These are phyloP conservation scores for Enteromius argenteus DNA, from an alignment of 2,797 vertebrate species.

Conservation along the genomic window DNA sequence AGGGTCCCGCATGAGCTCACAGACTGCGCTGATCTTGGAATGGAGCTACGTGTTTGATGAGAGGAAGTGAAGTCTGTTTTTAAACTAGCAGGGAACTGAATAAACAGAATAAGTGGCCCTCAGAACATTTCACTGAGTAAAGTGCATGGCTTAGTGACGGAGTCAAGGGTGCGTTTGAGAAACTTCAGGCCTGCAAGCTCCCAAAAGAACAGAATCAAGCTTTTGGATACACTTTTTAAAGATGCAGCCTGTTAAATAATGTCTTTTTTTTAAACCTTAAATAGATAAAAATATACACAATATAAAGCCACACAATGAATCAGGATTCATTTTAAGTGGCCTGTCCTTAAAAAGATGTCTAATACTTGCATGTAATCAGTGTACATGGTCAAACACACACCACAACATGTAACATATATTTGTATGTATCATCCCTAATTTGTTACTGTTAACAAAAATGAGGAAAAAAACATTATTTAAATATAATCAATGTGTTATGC, in stretches of 20 bases:
- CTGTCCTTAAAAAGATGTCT: neutral
- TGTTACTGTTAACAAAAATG: neutral
- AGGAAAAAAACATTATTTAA: neutral
- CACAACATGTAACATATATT: neutral
- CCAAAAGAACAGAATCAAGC: neutral
- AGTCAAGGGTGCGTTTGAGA: conserved; percentile 16
- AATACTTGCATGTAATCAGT: neutral
- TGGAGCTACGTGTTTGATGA: conserved; percentile 56
- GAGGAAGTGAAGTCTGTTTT: conserved; percentile 37
- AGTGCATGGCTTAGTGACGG: conserved; percentile 13
- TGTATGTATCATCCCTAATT: neutral
- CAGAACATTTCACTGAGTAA: conserved; percentile 20
- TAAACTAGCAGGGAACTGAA: conserved; percentile 14
- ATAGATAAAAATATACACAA: neutral
- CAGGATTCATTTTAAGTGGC: neutral
- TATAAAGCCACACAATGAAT: neutral
- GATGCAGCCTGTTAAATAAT: neutral
- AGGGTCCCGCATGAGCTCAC: conserved; percentile 46
- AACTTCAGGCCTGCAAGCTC: neutral
- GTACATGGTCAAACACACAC: neutral
- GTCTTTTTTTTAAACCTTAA: neutral
- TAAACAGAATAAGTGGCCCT: conserved; percentile 35
- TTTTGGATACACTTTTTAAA: neutral
- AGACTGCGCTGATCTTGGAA: conserved; percentile 50
- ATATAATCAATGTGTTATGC: neutral